Percentiles rank a stretch among this genome's conserved stretches.
Evolutionary conservation across 2,888 invertebrate genomes (phyloP).

Genomic region (Cerastoderma edule): DNA sequence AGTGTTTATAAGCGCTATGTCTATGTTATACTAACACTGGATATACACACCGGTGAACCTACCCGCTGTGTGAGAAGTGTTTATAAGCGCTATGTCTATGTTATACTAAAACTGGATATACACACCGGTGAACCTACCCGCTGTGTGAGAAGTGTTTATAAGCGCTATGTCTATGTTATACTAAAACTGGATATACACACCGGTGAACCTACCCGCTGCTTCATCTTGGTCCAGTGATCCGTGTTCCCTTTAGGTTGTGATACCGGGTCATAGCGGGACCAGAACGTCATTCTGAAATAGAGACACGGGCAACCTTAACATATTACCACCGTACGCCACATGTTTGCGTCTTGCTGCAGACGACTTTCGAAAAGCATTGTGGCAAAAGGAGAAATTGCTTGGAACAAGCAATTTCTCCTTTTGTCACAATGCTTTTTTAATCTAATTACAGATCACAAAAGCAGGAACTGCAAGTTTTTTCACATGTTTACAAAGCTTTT

Average conservation of each 20-base stretch:
- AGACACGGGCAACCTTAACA: neutral
- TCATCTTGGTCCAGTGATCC: slow-evolving; percentile 79
- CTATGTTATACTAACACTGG: too few relatives aligned
- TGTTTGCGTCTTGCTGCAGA: neutral
- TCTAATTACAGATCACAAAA: too few relatives aligned
- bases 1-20: too few relatives aligned
- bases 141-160: too few relatives aligned
- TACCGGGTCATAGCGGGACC: slow-evolving; percentile 75
- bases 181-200: slow-evolving; percentile 10
- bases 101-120: too few relatives aligned
- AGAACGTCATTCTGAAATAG: slow-evolving; percentile 76
- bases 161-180: neutral
- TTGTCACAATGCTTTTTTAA: neutral
- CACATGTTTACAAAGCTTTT: too few relatives aligned
- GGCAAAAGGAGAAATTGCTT: slow-evolving; percentile 12
- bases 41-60: too few relatives aligned
- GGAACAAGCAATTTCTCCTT: neutral
- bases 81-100: too few relatives aligned
- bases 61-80: too few relatives aligned
- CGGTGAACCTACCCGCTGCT: slow-evolving; percentile 65
- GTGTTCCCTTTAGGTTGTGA: slow-evolving; percentile 70
- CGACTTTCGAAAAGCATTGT: neutral
- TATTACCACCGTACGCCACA: neutral
- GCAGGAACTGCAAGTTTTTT: too few relatives aligned
- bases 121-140: too few relatives aligned